Evolutionary conservation across 1,140 invertebrate species (phyloP), one percentile per base, ranked within the genome.

Genomic region (Orchesella cincta): DNA sequence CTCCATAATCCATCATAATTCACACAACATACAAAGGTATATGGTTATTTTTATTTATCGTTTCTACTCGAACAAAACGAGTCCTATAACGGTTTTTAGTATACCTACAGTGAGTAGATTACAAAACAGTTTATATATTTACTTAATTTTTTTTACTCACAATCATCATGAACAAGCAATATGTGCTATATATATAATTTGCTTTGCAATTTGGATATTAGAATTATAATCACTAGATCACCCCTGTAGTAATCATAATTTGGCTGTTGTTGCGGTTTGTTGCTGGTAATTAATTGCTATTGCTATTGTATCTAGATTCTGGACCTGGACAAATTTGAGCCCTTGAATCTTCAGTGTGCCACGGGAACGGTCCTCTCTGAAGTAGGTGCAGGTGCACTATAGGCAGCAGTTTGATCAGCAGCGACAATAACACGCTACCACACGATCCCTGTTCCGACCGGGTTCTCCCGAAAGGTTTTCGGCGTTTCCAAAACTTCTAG

Each of bases 211-310:
- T n/a, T n/a, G n/a, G n/a, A n/a, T n/a, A n/a, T n/a, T n/a, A n/a
- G n/a, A n/a, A n/a, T n/a, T n/a, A n/a, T n/a, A n/a, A n/a, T n/a
- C n/a, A n/a, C n/a, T n/a, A n/a, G n/a, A n/a, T 67, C 33, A 67
- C 62, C 62, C n/a, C 62, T 67, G 62, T 67, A 67, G 29, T 67
- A 67, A 67, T 67, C 62, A 67, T 67, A 67, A 33, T 23, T 67
- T 31, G 62, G 62, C 23, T 67, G 62, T 33, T 67, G 62, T 3
- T 67, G 23, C 5, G 29, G 3, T n/a, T 14, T 33, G 5, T 5
- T 67, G 8, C 29, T 29, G 29, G 54, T 57, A 18, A 57, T 57
- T 57, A n/a, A 57, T 57, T 57, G 31, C 31, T 34, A 16, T 73
- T 26, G 71, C 35, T 36, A 31, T 73, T 73, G 71, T 73, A 73